These are phyloP conservation scores for Galagoides demidoff DNA, from an alignment of 2,797 vertebrate species.

Conservation along the genomic window DNA sequence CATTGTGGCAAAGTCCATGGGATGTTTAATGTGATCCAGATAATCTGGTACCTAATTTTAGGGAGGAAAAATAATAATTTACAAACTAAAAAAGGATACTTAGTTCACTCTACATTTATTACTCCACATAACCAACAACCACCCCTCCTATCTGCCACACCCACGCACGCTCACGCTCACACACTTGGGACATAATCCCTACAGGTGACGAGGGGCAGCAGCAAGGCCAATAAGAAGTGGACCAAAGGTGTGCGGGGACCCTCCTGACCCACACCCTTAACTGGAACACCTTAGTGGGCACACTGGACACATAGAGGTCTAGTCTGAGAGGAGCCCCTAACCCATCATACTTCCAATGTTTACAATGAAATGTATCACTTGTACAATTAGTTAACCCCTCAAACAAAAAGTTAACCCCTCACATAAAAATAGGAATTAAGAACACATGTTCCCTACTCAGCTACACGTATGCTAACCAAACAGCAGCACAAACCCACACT, in stretches of 20 bases:
- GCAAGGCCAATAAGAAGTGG: accelerated
- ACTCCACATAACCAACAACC: accelerated
- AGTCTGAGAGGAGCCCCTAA: accelerated
- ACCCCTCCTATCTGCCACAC: neutral
- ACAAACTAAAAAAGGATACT: neutral
- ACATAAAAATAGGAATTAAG: neutral
- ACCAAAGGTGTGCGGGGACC: neutral
- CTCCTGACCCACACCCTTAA: too few species aligned
- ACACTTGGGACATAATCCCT: neutral
- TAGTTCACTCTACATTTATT: too few species aligned
- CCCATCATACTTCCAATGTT: accelerated
- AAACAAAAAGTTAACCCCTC: too few species aligned
- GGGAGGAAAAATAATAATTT: slow-evolving; percentile 64
- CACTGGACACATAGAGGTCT: accelerated
- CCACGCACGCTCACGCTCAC: accelerated
- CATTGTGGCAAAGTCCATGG: slow-evolving; percentile 99
- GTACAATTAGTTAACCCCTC: accelerated
- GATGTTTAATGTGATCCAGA: slow-evolving; percentile 95
- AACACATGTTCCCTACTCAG: neutral
- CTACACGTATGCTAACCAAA: neutral
- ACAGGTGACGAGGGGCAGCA: accelerated
- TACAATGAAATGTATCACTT: accelerated
- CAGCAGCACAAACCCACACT: neutral
- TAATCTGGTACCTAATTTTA: slow-evolving; percentile 95
- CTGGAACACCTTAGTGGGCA: accelerated